Conservation (phyloP, 2,797 vertebrate genomes). For the Brachyalestes nurse region DNA sequence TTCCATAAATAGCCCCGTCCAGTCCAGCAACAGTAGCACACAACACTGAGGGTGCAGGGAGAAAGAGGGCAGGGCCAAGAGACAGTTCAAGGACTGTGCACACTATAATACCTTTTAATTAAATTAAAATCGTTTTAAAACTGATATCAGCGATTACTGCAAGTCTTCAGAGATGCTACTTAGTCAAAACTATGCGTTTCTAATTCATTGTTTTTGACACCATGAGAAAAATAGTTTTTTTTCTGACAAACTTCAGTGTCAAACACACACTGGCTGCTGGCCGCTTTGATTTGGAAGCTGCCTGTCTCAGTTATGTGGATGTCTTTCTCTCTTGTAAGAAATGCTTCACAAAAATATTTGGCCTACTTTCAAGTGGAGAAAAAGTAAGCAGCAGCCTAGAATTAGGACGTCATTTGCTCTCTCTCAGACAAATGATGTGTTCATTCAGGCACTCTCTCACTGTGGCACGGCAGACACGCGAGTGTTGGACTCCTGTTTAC, state of each 20-base stretch:
- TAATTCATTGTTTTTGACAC: no score
- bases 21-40: no score
- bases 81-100: no score
- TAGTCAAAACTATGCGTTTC: no score
- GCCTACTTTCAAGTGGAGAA: background rate
- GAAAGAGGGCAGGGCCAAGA: no score
- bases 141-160: no score
- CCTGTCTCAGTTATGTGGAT: background rate
- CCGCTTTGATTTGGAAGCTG: background rate
- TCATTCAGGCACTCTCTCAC: background rate
- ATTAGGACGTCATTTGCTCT: background rate
- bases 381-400: background rate
- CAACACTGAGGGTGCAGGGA: no score
- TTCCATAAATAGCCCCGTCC: no score
- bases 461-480: background rate
- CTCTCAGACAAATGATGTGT: constrained; percentile 8
- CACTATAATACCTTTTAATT: no score
- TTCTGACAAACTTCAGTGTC: background rate
- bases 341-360: background rate
- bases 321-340: background rate
- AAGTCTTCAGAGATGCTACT: no score
- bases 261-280: background rate
- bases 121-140: no score
- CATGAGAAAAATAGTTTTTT: background rate
- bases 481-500: background rate